These are phyloP conservation scores for Pogonomyrmex barbatus DNA, from an alignment of 1,140 invertebrate species.

Conservation along the genomic window DNA sequence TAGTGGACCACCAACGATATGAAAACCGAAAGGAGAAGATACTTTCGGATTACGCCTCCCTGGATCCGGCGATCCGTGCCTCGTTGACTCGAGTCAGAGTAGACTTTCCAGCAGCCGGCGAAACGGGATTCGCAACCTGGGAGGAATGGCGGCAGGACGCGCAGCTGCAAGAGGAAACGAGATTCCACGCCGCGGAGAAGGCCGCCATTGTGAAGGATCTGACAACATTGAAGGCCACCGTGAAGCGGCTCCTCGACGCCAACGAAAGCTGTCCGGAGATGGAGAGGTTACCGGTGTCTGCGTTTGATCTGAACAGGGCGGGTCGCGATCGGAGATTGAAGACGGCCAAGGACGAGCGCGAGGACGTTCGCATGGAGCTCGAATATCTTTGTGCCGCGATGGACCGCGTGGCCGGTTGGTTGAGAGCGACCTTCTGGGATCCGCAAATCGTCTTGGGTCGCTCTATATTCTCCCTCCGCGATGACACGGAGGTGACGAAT, in stretches of 20 bases:
- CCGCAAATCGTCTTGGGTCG: slow-evolving; percentile 79
- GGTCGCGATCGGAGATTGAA: slow-evolving; percentile 77
- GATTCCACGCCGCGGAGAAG: slow-evolving; percentile 57
- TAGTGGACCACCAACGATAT: slow-evolving; percentile 50
- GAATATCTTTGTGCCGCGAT: slow-evolving; percentile 80
- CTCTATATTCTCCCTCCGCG: slow-evolving; percentile 83
- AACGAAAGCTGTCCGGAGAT: slow-evolving; percentile 78
- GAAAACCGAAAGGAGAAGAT: slow-evolving; percentile 62
- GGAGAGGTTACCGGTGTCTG: slow-evolving; percentile 77
- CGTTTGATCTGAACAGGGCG: slow-evolving; percentile 79
- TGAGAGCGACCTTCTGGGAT: slow-evolving; percentile 82
- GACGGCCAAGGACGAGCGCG: slow-evolving; percentile 81
- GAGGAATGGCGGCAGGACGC: slow-evolving; percentile 74
- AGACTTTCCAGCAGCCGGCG: slow-evolving; percentile 47
- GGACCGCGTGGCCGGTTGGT: slow-evolving; percentile 82
- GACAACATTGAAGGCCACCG: slow-evolving; percentile 69
- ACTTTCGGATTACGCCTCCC: slow-evolving; percentile 67
- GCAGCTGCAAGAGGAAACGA: slow-evolving; percentile 66
- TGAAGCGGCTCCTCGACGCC: slow-evolving; percentile 74
- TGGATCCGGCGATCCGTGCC: slow-evolving; percentile 64
- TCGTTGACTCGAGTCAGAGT: slow-evolving; percentile 62
- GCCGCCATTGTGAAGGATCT: slow-evolving; percentile 71
- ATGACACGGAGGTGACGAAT: slow-evolving; percentile 82
- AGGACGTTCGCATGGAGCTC: slow-evolving; percentile 78
- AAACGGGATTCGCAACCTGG: slow-evolving; percentile 73